Evolutionary conservation across 2,113 vertebrate species (phyloP), one percentile per base, ranked within the genome.

Genomic region (Geococcyx californianus): DNA sequence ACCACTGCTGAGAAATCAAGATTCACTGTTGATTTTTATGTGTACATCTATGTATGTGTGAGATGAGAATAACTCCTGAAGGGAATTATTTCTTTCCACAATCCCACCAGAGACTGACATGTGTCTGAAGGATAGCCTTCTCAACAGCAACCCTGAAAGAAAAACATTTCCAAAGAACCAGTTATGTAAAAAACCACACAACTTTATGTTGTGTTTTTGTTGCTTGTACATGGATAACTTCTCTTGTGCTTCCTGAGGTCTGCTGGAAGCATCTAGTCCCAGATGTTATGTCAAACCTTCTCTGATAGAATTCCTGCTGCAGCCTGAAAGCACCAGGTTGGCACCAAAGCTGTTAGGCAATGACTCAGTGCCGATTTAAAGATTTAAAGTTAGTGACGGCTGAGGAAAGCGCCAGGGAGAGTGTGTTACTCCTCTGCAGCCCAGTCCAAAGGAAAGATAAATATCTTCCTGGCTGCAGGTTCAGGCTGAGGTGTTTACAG

Each of bases 41-140:
- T 18, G 13, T 33, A 20, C 0, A 0, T 74, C n/a, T 66, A 16
- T 0, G 0, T 28, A 47, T 1, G 6, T 7, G 15, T 24, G 47
- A 92, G 31, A 64, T 10, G 7, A 34, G 9, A 89, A 10, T 28
- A 67, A 52, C 67, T 84, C 51, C 25, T 13, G 26, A 52, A 90
- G 56, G 34, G 34, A 77, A 51, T 2, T 8, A 17, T 56, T 67
- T 86, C 44, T n/a, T 79, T 51, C 31, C 28, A 14, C 63, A 58
- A 36, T 59, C 76, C 59, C 45, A 69, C 20, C 26, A 80, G 28
- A 66, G 34, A 20, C 23, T 34, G 51, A 15, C 33, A 13, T 6
- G 66, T 0, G 2, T 52, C 54, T 47, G n/a, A 72, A 67, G 29
- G 58, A 93, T n/a, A 3, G 6, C n/a, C 33, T 64, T 92, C 44